A percentile compares a stretch with the other conserved stretches of the same genome.
Evolutionary conservation across 2,888 invertebrate genomes (phyloP).

Genomic region (Ichneumoninae sp.): DNA sequence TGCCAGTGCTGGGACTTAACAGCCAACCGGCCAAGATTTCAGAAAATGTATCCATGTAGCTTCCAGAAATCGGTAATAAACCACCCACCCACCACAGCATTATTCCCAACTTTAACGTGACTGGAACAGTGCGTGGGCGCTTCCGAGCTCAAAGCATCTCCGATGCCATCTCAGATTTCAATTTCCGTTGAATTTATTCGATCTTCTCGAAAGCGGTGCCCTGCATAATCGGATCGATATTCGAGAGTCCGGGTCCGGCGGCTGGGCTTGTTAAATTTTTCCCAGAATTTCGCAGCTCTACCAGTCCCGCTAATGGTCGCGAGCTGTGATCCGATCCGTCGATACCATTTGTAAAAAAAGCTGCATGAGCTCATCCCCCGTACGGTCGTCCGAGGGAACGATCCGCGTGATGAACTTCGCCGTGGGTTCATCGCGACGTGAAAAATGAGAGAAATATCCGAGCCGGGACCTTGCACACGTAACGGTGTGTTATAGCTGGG

Average conservation of each 20-base stretch:
- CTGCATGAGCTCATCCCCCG: background rate
- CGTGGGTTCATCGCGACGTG: conserved; percentile 49
- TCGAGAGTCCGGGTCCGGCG: background rate
- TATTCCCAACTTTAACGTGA: background rate
- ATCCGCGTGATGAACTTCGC: conserved; percentile 38
- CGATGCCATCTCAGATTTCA: conserved; percentile 4
- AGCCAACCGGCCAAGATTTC: background rate
- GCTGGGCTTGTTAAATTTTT: conserved; percentile 56
- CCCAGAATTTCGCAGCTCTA: conserved; percentile 34
- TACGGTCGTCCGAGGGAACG: conserved; percentile 24
- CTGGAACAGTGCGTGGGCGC: background rate
- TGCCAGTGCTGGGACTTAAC: too few relatives aligned
- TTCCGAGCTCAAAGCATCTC: background rate
- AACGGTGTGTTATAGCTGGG: background rate
- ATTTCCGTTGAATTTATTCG: conserved; percentile 37
- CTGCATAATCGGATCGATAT: conserved; percentile 58
- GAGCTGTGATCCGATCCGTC: background rate
- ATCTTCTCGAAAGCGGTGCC: conserved; percentile 48
- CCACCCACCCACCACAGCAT: background rate
- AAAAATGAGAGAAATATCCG: conserved; percentile 61
- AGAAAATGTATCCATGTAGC: background rate
- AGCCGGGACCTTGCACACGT: conserved; percentile 35
- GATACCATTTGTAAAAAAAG: conserved; percentile 4
- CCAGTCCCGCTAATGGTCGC: conserved; percentile 7
- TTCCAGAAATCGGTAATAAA: background rate